Evolutionary conservation across 53 echinoderm and acorn worm species (phyloP).

Genomic region (Temnopleurus reevesii): DNA sequence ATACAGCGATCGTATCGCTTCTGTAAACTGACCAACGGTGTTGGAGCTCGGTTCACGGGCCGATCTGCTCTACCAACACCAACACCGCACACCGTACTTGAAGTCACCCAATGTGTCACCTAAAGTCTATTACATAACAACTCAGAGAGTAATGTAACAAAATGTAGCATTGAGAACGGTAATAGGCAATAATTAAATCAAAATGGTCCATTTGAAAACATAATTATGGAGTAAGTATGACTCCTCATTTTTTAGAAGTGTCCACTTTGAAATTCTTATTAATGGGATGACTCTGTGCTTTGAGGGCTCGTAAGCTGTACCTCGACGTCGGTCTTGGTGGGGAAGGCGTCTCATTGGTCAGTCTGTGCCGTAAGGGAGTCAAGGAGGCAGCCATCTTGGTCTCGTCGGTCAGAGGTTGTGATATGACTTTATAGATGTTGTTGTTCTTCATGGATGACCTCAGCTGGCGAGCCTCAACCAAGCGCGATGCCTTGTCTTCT

Average conservation of each 20-base stretch:
- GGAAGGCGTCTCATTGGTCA: constrained; percentile 64
- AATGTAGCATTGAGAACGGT: no score
- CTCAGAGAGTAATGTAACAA: no score
- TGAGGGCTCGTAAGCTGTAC: constrained; percentile 20
- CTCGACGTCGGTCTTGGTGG: background rate
- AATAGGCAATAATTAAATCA: no score
- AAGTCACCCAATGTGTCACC: no score
- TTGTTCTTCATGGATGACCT: constrained; percentile 57
- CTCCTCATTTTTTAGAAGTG: background rate
- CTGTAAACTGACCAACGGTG: no score
- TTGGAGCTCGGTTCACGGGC: no score
- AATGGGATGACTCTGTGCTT: constrained; percentile 51
- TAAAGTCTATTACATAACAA: no score
- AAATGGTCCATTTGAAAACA: no score
- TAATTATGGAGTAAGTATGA: no score
- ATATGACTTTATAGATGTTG: constrained; percentile 62
- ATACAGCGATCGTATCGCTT: no score
- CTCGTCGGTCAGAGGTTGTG: constrained; percentile 60
- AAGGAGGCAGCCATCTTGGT: constrained; percentile 74
- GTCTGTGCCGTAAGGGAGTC: constrained; percentile 54
- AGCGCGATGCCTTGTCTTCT: constrained; percentile 61
- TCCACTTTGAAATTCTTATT: constrained; percentile 45
- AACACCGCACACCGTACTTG: no score
- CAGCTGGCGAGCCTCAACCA: constrained; percentile 59
- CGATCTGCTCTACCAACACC: no score